phyloP scores from a whole-genome alignment of 2,888 invertebrate species.

The Abrostola tripartita region DNA sequence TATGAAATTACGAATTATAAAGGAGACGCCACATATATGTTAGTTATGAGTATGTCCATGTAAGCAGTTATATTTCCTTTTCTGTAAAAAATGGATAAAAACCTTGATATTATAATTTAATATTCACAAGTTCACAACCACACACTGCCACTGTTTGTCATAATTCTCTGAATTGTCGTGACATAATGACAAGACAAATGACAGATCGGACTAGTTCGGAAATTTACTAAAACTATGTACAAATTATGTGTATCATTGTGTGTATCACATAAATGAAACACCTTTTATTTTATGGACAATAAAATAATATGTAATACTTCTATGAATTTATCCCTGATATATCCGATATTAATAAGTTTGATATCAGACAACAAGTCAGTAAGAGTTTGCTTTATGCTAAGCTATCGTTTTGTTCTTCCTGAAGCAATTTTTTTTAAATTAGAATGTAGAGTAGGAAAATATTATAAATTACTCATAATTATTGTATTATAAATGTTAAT shows the following conservation, averaged over 20 bases:
- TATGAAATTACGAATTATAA: constrained; percentile 64
- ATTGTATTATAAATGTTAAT: too few relatives aligned
- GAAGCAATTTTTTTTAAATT: too few relatives aligned
- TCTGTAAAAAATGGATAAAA: constrained; percentile 55
- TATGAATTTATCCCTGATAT: too few relatives aligned
- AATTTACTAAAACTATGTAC: not conserved
- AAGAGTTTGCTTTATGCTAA: too few relatives aligned
- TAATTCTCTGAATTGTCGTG: constrained; percentile 7
- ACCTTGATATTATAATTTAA: constrained; percentile 45
- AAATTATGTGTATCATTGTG: not conserved
- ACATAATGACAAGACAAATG: not conserved
- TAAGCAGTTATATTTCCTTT: constrained; percentile 63
- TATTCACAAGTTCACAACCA: constrained; percentile 54
- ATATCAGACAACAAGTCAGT: too few relatives aligned
- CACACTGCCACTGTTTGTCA: constrained; percentile 31
- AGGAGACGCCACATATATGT: constrained; percentile 61
- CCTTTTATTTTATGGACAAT: too few relatives aligned
- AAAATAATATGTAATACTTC: too few relatives aligned
- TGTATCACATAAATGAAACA: too few relatives aligned
- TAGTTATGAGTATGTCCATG: constrained; percentile 53
- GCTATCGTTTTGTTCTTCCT: too few relatives aligned
- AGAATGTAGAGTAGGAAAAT: too few relatives aligned
- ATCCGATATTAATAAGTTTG: too few relatives aligned
- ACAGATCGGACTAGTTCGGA: not conserved
- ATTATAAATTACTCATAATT: too few relatives aligned